Conservation (phyloP, 2,888 invertebrate species). For the Plutella xylostella region DNA sequence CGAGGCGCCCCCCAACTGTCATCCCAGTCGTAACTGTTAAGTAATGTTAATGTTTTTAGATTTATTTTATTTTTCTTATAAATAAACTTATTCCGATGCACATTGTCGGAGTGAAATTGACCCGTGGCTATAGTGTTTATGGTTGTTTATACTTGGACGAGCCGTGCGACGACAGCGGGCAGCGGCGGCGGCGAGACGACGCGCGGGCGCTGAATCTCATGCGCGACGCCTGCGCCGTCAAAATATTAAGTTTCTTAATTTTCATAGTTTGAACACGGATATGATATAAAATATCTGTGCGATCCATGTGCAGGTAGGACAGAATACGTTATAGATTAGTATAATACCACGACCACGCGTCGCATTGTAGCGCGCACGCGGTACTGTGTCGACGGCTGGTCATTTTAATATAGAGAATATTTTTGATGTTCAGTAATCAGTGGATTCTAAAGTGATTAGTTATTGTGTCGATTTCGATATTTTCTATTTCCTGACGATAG, state of each 20-base stretch:
- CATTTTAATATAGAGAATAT: constrained; percentile 55
- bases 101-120: constrained; percentile 49
- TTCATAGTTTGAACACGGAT: not conserved
- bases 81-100: constrained; percentile 34
- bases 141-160: constrained; percentile 16
- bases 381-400: too few relatives aligned
- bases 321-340: constrained; percentile 32
- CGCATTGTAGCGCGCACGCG: constrained; percentile 20
- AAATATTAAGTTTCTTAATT: not conserved
- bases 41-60: constrained; percentile 29
- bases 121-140: constrained; percentile 32
- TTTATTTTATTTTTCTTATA: constrained; percentile 16
- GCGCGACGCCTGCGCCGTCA: constrained; percentile 24
- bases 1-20: not conserved
- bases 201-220: constrained; percentile 59
- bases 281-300: constrained; percentile 18
- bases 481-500: constrained; percentile 50
- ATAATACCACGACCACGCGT: constrained; percentile 36
- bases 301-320: constrained; percentile 22
- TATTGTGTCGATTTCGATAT: constrained; percentile 50
- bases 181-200: constrained; percentile 14
- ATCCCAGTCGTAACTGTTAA: constrained; percentile 24
- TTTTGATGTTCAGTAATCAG: constrained; percentile 55
- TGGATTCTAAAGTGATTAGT: constrained; percentile 49
- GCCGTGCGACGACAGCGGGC: constrained; percentile 26